Evolutionary conservation across 2,113 vertebrate species (phyloP).

Genomic region (Pantherophis guttatus): DNA sequence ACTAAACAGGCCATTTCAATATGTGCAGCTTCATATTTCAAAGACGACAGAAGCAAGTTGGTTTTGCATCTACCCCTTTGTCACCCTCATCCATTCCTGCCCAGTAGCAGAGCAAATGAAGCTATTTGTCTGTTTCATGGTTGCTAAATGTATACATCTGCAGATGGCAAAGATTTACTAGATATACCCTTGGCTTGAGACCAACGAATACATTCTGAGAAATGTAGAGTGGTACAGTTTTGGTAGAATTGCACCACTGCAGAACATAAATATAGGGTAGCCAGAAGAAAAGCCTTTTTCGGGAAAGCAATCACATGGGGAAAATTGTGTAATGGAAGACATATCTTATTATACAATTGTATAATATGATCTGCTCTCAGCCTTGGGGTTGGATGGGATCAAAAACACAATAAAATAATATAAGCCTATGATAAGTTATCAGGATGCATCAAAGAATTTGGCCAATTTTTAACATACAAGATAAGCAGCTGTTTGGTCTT

Average conservation of each 20-base stretch:
- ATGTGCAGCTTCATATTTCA: not conserved
- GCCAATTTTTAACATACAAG: not conserved
- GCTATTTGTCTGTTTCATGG: not conserved
- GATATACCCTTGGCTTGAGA: not conserved
- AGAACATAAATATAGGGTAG: not conserved
- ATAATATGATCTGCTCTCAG: not conserved
- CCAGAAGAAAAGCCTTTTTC: not conserved
- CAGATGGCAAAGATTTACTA: not conserved
- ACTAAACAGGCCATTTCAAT: slow-evolving; percentile 34
- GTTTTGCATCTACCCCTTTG: not conserved
- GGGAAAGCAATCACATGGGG: not conserved
- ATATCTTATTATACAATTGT: not conserved
- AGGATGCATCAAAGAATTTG: not conserved
- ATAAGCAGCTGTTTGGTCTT: not conserved
- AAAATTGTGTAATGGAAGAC: not conserved
- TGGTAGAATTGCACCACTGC: not conserved
- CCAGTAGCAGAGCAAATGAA: not conserved
- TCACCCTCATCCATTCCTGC: not conserved
- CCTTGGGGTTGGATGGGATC: not conserved
- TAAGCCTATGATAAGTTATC: not conserved
- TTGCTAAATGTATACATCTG: not conserved
- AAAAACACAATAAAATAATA: not conserved
- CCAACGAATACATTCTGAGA: not conserved
- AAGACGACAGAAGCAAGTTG: not conserved
- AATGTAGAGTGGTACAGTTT: not conserved